phyloP scores from a whole-genome alignment of 1,140 invertebrate species.

The Schlechtendalia chinensis region DNA sequence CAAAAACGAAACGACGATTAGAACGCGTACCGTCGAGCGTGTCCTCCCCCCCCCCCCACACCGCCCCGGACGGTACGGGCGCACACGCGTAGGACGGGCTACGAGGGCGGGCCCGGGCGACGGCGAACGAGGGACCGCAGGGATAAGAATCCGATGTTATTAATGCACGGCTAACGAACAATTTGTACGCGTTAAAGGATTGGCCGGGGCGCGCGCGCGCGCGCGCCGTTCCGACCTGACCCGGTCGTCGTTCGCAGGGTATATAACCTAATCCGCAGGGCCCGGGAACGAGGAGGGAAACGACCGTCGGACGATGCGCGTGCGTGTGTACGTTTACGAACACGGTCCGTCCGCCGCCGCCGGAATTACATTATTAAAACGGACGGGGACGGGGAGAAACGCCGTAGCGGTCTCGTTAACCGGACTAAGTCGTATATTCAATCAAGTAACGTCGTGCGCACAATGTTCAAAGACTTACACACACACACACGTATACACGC shows the following conservation, averaged over 20 bases:
- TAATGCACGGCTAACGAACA: constrained; percentile 48
- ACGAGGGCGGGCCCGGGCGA: background rate
- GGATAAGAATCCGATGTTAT: constrained; percentile 45
- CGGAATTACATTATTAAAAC: constrained; percentile 49
- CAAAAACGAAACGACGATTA: no score
- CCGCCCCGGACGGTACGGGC: no score
- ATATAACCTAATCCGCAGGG: constrained; percentile 40
- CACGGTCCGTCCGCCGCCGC: background rate
- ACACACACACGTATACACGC: no score
- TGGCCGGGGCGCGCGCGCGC: no score
- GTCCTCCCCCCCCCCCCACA: no score
- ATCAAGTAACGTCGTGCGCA: constrained; percentile 48
- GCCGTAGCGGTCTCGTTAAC: constrained; percentile 34
- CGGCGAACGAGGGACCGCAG: background rate
- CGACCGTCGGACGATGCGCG: background rate
- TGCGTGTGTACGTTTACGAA: constrained; percentile 18
- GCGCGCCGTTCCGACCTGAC: constrained; percentile 33
- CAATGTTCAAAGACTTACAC: constrained; percentile 36
- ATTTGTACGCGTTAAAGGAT: constrained; percentile 50
- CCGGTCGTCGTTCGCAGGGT: constrained; percentile 46
- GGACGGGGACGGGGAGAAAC: background rate
- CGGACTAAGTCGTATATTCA: constrained; percentile 39
- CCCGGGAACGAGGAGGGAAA: constrained; percentile 44
- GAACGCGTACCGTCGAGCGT: no score
- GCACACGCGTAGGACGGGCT: no score